Percentiles rank a stretch among this genome's conserved stretches.
Conservation (phyloP, 2,113 vertebrate genomes). For the Sakesphorus luctuosus region DNA sequence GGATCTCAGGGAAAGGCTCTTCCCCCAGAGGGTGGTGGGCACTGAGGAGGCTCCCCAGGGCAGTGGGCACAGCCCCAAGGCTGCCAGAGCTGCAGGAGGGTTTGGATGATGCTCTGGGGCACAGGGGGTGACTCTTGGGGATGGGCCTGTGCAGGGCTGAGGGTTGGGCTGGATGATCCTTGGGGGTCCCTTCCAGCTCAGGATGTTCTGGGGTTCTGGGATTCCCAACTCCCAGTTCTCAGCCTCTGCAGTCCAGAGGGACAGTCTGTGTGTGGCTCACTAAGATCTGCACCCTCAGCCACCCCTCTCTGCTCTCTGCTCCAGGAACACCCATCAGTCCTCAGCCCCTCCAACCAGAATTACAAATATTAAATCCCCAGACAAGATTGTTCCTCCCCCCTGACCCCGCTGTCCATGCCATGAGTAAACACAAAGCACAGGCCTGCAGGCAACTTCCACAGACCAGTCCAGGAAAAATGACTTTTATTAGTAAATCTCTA, state of each 20-base stretch:
- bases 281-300: background rate
- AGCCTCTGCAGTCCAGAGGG: background rate
- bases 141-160: background rate
- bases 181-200: too few relatives aligned
- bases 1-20: too few relatives aligned
- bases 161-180: background rate
- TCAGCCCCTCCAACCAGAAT: accelerated
- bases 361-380: background rate
- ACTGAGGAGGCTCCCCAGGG: too few relatives aligned
- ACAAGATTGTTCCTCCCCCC: background rate
- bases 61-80: too few relatives aligned
- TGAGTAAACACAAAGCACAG: accelerated
- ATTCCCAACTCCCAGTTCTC: background rate
- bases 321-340: background rate
- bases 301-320: background rate
- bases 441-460: background rate
- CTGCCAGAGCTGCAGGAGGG: too few relatives aligned
- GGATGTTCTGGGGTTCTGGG: background rate
- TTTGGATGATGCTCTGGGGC: background rate
- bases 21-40: too few relatives aligned
- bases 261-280: background rate
- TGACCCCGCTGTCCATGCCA: accelerated
- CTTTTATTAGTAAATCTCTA: constrained; percentile 53
- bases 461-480: background rate
- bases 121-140: background rate